These are phyloP conservation scores for Meteorus colon DNA, from an alignment of 2,888 invertebrate species.

Conservation along the genomic window DNA sequence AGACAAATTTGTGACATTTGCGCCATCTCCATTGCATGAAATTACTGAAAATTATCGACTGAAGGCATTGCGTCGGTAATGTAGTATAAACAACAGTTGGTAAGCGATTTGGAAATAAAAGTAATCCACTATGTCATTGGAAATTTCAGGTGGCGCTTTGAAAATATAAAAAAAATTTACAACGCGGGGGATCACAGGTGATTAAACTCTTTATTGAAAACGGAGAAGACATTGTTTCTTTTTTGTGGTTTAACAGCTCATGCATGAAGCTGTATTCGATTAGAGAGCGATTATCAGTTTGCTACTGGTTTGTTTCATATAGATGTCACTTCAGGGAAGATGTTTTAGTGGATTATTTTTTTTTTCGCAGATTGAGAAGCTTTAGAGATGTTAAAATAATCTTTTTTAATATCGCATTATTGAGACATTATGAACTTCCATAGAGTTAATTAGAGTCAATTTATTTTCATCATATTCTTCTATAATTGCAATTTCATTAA, in stretches of 20 bases:
- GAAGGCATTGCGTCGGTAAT: not conserved
- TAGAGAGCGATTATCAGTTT: conserved; percentile 36
- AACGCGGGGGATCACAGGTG: conserved; percentile 32
- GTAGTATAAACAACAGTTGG: not conserved
- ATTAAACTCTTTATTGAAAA: conserved; percentile 35
- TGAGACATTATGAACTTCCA: no score
- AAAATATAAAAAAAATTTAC: not conserved
- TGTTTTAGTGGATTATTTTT: not conserved
- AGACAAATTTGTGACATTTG: not conserved
- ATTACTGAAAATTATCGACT: not conserved
- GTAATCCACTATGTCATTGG: not conserved
- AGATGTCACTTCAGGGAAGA: not conserved
- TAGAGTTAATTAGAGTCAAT: no score
- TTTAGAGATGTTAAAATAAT: not conserved
- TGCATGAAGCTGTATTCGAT: conserved; percentile 37
- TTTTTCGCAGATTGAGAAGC: not conserved
- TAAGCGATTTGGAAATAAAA: not conserved
- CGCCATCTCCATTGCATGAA: not conserved
- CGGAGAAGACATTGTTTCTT: conserved; percentile 13
- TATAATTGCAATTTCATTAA: no score
- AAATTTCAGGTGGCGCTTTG: conserved; percentile 16
- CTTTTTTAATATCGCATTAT: no score
- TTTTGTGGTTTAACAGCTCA: conserved; percentile 42
- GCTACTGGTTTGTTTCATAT: conserved; percentile 25
- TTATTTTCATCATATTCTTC: no score